Evolutionary conservation across 2,888 invertebrate species (phyloP), one percentile per base, ranked within the genome.

Genomic region (Parascotia fuliginaria): DNA sequence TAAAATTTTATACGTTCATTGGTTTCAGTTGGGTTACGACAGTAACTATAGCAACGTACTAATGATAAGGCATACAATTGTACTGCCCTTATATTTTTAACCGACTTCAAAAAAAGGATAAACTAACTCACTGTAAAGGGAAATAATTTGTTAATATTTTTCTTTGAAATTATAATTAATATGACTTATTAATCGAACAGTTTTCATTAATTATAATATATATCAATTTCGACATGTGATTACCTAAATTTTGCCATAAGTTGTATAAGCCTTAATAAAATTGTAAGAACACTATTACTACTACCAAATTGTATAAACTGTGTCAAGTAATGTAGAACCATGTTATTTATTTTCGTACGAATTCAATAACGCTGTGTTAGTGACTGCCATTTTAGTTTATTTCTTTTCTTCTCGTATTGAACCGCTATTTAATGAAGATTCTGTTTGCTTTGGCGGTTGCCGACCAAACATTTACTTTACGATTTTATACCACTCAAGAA

Each of bases 341-440:
- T 45, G 44, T 55, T 39, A 41, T 52, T 66, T 75, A 73, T 73
- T 73, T 70, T 61, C 64, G 55, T 62, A 58, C 59, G 55, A 60
- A 60, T 72, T 62, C 65, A 66, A 73, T 71, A 71, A 65, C 77
- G 61, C 58, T 42, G 60, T 59, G 61, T 62, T 60, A 63, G 62
- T 73, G 68, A 73, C 65, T 75, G 73, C 73, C 75, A 72, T 71
- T 73, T 66, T 59, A 62, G 68, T 78, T 77, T 76, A 73, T 75
- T 75, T 70, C 71, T 60, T 61, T 66, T 70, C 68, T 63, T 68
- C 57, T 22, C 61, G 60, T 70, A 64, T 63, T 73, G 77, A 76
- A 73, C 75, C 55, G 47, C 44, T 60, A 46, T 49, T 54, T 62
- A 57, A 62, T 65, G 65, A 66, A 65, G 59, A 72, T 64, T 54